A percentile compares a stretch with the other conserved stretches of the same genome.
Conservation (phyloP, 1,140 invertebrate genomes). For the Ganaspis sp. region DNA sequence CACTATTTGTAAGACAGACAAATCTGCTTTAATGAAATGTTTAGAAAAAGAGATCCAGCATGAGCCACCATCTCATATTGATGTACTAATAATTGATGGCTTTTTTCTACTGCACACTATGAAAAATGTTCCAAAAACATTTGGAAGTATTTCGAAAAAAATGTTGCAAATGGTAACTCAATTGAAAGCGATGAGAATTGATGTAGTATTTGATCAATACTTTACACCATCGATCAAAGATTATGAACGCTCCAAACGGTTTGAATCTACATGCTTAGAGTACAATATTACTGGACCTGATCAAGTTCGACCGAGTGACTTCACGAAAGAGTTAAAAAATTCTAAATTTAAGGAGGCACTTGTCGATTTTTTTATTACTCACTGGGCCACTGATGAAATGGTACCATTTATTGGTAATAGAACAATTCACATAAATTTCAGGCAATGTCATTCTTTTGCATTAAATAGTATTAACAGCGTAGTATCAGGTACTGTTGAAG, state of each 20-base stretch:
- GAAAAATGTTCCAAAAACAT: constrained; percentile 19
- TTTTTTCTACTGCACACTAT: constrained; percentile 31
- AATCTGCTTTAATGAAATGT: constrained; percentile 20
- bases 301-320: constrained; percentile 53
- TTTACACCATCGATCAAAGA: constrained; percentile 41
- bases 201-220: constrained; percentile 43
- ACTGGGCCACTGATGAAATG: constrained; percentile 52
- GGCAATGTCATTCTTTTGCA: too few relatives aligned
- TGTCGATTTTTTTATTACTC: constrained; percentile 60
- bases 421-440: constrained; percentile 41
- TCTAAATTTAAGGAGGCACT: constrained; percentile 62
- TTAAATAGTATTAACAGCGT: too few relatives aligned
- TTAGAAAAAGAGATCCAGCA: constrained; percentile 16
- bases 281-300: constrained; percentile 53
- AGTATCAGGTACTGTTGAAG: too few relatives aligned
- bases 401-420: constrained; percentile 51
- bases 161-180: constrained; percentile 24
- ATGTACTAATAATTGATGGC: too few relatives aligned
- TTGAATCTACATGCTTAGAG: too few relatives aligned
- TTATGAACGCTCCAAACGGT: too few relatives aligned
- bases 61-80: constrained; percentile 5
- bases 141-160: constrained; percentile 37
- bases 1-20: constrained; percentile 34
- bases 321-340: constrained; percentile 59
- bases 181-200: constrained; percentile 17